phyloP scores from a whole-genome alignment of 2,113 vertebrate species.

The Syngnathus typhle region DNA sequence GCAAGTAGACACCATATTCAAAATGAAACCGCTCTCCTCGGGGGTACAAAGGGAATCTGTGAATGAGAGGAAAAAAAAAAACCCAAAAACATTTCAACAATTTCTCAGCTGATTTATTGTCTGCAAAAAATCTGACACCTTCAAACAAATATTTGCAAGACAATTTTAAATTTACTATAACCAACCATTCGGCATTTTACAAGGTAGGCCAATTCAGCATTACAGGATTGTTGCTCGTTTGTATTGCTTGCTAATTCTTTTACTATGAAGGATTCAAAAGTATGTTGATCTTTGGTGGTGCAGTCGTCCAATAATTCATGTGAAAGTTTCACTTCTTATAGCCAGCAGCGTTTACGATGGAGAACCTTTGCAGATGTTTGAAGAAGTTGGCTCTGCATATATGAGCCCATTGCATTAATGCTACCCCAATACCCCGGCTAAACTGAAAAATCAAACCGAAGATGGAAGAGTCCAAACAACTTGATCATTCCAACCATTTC shows the following conservation, averaged over 20 bases:
- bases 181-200: slow-evolving; percentile 2
- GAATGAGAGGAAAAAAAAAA: slow-evolving; percentile 31
- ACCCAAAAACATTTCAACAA: background rate
- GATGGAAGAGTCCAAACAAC: slow-evolving; percentile 27
- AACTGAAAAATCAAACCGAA: slow-evolving; percentile 52
- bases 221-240: background rate
- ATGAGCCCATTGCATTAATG: slow-evolving; percentile 27
- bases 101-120: slow-evolving; percentile 1
- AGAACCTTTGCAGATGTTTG: slow-evolving; percentile 21
- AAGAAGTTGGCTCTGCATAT: slow-evolving; percentile 19
- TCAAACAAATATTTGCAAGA: background rate
- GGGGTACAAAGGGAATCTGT: slow-evolving; percentile 89
- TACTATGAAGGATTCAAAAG: slow-evolving; percentile 10
- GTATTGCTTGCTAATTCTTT: slow-evolving; percentile 35
- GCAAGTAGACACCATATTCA: slow-evolving; percentile 96
- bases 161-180: background rate
- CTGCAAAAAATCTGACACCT: slow-evolving; percentile 2
- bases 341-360: slow-evolving; percentile 22
- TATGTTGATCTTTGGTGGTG: slow-evolving; percentile 10
- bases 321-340: slow-evolving; percentile 12
- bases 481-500: slow-evolving; percentile 17
- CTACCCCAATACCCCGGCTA: slow-evolving; percentile 15
- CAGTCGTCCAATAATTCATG: slow-evolving; percentile 11
- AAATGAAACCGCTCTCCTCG: slow-evolving; percentile 96
- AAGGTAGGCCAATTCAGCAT: background rate